A percentile compares a stretch with the other conserved stretches of the same genome.
Evolutionary conservation across 2,888 invertebrate species (phyloP).

Genomic region (Erebia ligea): DNA sequence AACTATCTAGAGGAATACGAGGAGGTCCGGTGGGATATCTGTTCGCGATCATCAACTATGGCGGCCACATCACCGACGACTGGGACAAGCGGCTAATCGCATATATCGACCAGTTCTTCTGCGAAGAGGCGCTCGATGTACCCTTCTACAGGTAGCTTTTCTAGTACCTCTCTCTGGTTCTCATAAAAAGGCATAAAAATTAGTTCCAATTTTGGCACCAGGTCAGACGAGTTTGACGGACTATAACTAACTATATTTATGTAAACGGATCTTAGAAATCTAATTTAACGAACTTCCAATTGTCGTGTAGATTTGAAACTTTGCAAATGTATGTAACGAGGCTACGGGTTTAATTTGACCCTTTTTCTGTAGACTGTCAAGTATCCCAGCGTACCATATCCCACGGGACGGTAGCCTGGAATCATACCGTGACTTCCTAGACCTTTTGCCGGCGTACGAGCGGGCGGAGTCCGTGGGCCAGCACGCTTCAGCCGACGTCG

Average conservation of each 20-base stretch:
- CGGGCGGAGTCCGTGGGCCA: slow-evolving; percentile 95
- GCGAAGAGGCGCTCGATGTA: slow-evolving; percentile 85
- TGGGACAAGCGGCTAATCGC: slow-evolving; percentile 89
- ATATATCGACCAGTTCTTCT: slow-evolving; percentile 93
- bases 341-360: neutral
- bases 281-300: too few relatives aligned
- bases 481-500: slow-evolving; percentile 95
- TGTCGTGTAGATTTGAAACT: too few relatives aligned
- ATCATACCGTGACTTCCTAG: slow-evolving; percentile 91
- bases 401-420: slow-evolving; percentile 92
- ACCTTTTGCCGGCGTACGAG: slow-evolving; percentile 89
- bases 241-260: too few relatives aligned
- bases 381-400: slow-evolving; percentile 90
- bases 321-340: too few relatives aligned
- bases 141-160: too few relatives aligned
- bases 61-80: slow-evolving; percentile 92
- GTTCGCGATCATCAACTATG: slow-evolving; percentile 94
- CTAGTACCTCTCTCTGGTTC: too few relatives aligned
- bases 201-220: too few relatives aligned
- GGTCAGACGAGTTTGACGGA: too few relatives aligned
- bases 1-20: slow-evolving; percentile 94
- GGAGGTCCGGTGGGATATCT: slow-evolving; percentile 96
- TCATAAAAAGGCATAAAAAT: too few relatives aligned
- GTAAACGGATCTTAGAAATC: too few relatives aligned
- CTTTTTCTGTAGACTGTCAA: slow-evolving; percentile 84